Conservation (phyloP, 2,113 vertebrate species). For the Salvator merianae region DNA sequence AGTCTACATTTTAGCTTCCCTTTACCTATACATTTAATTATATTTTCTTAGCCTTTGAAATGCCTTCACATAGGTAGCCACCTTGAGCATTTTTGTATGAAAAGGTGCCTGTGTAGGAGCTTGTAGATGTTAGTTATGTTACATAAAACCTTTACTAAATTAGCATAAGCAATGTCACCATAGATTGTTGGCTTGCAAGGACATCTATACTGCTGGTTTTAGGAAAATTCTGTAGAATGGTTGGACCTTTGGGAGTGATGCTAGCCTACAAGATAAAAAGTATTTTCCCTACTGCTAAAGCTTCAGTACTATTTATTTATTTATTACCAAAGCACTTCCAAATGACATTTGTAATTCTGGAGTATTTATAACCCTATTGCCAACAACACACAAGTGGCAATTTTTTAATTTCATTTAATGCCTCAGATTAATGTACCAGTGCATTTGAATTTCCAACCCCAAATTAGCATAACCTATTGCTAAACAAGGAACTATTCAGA, state of each 20-base stretch:
- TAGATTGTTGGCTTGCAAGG: background rate
- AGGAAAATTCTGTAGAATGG: background rate
- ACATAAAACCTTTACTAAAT: background rate
- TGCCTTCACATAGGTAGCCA: background rate
- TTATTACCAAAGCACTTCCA: background rate
- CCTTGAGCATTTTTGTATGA: background rate
- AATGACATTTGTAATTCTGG: background rate
- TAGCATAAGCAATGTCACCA: background rate
- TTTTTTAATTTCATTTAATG: background rate
- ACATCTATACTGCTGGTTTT: too few relatives aligned
- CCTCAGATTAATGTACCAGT: background rate
- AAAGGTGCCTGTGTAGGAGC: background rate
- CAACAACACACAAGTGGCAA: background rate
- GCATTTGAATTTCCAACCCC: constrained; percentile 24
- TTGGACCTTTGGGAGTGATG: constrained; percentile 1
- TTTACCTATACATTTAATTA: background rate
- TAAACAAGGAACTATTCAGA: background rate
- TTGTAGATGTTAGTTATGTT: background rate
- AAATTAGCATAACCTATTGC: constrained; percentile 21
- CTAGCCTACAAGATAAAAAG: background rate
- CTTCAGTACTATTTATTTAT: background rate
- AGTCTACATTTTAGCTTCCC: background rate
- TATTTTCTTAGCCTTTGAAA: background rate
- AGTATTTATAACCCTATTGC: constrained; percentile 14
- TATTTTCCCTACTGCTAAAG: background rate